A percentile compares a stretch with the other conserved stretches of the same genome.
phyloP scores from a whole-genome alignment of 2,797 vertebrate genomes.

The Cossypha caffra region DNA sequence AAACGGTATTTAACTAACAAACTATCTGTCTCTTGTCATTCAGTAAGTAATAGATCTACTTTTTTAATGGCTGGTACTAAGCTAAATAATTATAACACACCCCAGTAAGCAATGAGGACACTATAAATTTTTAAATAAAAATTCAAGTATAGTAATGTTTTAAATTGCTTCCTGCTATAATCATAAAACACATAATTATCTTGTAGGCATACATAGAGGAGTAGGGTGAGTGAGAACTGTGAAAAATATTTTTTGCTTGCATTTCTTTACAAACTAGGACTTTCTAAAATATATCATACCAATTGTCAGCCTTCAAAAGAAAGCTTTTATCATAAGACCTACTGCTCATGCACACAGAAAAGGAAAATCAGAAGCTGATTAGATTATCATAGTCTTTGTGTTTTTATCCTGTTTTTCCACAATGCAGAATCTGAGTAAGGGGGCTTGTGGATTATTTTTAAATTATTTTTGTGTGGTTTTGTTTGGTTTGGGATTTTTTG shows the following conservation, averaged over 20 bases:
- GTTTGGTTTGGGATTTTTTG: background rate
- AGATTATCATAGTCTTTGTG: background rate
- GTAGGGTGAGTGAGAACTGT: background rate
- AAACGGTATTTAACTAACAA: background rate
- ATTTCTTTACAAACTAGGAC: background rate
- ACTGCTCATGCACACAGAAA: background rate
- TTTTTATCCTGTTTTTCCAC: background rate
- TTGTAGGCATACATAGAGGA: background rate
- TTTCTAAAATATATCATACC: background rate
- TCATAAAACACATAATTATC: background rate
- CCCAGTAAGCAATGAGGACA: background rate
- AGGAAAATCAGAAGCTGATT: background rate
- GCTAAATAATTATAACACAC: background rate
- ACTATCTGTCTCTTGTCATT: background rate
- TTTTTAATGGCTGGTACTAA: background rate
- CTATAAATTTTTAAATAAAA: background rate
- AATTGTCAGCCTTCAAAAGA: background rate
- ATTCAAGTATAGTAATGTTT: background rate
- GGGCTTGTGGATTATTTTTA: background rate
- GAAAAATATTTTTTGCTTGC: background rate
- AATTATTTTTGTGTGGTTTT: background rate
- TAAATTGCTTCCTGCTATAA: background rate
- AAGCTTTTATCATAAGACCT: background rate
- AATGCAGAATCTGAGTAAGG: background rate
- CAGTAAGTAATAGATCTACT: background rate